A percentile compares a stretch with the other conserved stretches of the same genome.
Evolutionary conservation across 2,797 vertebrate genomes (phyloP).

Genomic region (Hypotaenidia philippensis): DNA sequence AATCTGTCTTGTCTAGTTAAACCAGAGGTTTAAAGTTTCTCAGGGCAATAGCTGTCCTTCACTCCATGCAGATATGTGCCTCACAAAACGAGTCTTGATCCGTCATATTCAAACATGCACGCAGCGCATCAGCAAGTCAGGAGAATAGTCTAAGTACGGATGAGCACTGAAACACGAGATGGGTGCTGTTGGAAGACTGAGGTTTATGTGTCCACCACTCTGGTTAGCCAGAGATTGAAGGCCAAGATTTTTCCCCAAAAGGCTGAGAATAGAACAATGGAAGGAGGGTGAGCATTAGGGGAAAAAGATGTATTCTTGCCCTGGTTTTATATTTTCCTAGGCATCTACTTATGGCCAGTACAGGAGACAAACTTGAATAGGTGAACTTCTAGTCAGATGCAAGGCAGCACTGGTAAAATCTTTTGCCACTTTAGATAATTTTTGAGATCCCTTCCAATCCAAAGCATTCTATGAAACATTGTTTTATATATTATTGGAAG

Average conservation of each 20-base stretch:
- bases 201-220: constrained; percentile 6
- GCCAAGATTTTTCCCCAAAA: not conserved
- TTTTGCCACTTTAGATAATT: not conserved
- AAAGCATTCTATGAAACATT: not conserved
- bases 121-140: not conserved
- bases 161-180: not conserved
- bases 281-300: not conserved
- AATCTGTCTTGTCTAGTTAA: not conserved
- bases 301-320: not conserved
- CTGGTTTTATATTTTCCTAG: not conserved
- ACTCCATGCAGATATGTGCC: not conserved
- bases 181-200: not conserved
- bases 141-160: not conserved
- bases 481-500: not conserved
- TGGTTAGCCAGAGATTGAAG: constrained; percentile 28
- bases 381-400: not conserved
- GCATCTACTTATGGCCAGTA: not conserved
- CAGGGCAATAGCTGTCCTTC: not conserved
- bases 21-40: constrained; percentile 22
- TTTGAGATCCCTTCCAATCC: no score
- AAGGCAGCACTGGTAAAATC: not conserved
- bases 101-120: not conserved
- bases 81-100: not conserved
- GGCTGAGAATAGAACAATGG: not conserved
- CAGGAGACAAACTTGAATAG: not conserved